phyloP scores from a whole-genome alignment of 2,888 invertebrate species.

The Dasysyrphus albostriatus region DNA sequence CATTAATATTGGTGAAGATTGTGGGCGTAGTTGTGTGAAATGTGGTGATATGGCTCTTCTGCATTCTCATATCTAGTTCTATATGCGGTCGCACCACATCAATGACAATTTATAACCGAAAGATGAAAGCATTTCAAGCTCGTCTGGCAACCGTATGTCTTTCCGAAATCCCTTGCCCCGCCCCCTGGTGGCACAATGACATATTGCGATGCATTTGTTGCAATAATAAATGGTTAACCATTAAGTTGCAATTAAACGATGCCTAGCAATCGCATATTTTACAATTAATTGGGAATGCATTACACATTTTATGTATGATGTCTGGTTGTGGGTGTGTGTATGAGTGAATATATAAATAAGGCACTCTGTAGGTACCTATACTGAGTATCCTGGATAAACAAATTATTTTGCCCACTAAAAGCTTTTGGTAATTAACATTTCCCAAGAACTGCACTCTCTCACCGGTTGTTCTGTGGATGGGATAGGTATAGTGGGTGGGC shows the following conservation, averaged over 20 bases:
- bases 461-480: neutral
- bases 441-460: constrained; percentile 24
- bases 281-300: constrained; percentile 73
- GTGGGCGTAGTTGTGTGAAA: constrained; percentile 45
- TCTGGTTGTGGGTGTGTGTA: neutral
- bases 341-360: neutral
- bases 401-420: constrained; percentile 72
- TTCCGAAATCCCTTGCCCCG: neutral
- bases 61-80: neutral
- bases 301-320: constrained; percentile 40
- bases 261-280: constrained; percentile 72
- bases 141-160: constrained; percentile 45
- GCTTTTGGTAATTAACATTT: constrained; percentile 74
- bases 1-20: constrained; percentile 74
- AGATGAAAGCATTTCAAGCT: constrained; percentile 65
- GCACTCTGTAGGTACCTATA: neutral
- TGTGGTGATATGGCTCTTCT: neutral
- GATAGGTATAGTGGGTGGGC: too few species aligned
- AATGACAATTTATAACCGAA: constrained; percentile 61
- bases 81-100: constrained; percentile 41
- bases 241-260: constrained; percentile 75
- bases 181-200: constrained; percentile 48
- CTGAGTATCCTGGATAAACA: constrained; percentile 63
- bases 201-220: constrained; percentile 72
- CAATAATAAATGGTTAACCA: constrained; percentile 75